These are phyloP conservation scores for Columba guinea DNA, from an alignment of 2,797 vertebrate species.

Conservation along the genomic window DNA sequence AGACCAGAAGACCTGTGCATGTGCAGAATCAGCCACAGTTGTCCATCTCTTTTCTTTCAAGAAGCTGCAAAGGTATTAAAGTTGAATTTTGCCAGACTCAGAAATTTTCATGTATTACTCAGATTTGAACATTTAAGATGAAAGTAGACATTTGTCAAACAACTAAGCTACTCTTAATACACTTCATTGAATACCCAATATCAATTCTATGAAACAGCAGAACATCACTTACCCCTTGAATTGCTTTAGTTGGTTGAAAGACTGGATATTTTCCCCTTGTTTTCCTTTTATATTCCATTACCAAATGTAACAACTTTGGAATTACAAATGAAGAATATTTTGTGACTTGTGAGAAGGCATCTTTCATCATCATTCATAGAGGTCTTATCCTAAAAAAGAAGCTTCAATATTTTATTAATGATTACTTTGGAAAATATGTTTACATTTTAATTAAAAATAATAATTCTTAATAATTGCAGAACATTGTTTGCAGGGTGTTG, in stretches of 20 bases:
- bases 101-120: background rate
- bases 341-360: background rate
- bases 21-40: background rate
- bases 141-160: background rate
- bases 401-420: slow-evolving; percentile 35
- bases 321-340: slow-evolving; percentile 19
- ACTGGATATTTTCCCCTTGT: background rate
- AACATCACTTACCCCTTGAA: background rate
- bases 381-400: slow-evolving; percentile 35
- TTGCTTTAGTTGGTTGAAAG: background rate
- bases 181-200: background rate
- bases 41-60: background rate
- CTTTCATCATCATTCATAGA: background rate
- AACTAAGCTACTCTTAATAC: background rate
- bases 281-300: background rate
- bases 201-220: background rate
- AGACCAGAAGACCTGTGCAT: background rate
- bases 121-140: background rate
- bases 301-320: background rate
- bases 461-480: background rate
- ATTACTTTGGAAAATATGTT: slow-evolving; percentile 19
- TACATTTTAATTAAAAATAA: background rate
- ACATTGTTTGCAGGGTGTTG: background rate
- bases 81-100: background rate
- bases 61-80: background rate